These are phyloP conservation scores for Tortrix viridana DNA, from an alignment of 2,888 invertebrate genomes.

Conservation along the genomic window DNA sequence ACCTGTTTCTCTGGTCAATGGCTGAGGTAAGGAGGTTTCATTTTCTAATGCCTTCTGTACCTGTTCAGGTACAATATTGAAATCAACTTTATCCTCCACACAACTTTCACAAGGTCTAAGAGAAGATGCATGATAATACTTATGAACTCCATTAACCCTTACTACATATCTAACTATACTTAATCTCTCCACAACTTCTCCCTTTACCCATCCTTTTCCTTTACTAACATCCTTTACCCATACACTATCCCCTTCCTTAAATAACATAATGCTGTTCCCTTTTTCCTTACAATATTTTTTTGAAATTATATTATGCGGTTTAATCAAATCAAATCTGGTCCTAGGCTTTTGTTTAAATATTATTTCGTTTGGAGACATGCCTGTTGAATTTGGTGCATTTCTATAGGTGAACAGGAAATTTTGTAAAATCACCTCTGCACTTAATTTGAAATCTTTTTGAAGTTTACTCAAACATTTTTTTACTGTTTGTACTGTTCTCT, in stretches of 20 bases:
- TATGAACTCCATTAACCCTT: not conserved
- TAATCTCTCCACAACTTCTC: not conserved
- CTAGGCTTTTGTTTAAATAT: slow-evolving; percentile 12
- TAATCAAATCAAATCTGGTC: slow-evolving; percentile 14
- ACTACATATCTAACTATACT: slow-evolving; percentile 4
- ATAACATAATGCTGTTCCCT: not conserved
- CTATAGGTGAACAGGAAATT: slow-evolving; percentile 20
- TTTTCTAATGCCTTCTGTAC: no score
- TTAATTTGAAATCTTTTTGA: not conserved
- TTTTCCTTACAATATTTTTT: slow-evolving; percentile 3
- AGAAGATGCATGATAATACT: not conserved
- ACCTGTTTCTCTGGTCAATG: no score
- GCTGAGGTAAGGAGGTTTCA: no score
- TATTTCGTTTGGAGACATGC: slow-evolving; percentile 14
- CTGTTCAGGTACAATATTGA: no score
- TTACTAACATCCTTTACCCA: slow-evolving; percentile 1
- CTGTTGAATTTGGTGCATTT: slow-evolving; percentile 17
- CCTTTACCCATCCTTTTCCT: not conserved
- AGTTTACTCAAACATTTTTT: not conserved
- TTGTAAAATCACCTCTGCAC: slow-evolving; percentile 9
- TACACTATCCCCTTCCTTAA: slow-evolving; percentile 4
- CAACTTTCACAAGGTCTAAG: no score
- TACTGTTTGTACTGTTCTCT: not conserved
- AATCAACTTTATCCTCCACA: no score
- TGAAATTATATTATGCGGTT: slow-evolving; percentile 2